These are phyloP conservation scores for Ctenomys sociabilis DNA, from an alignment of 2,113 vertebrate genomes.

Conservation along the genomic window DNA sequence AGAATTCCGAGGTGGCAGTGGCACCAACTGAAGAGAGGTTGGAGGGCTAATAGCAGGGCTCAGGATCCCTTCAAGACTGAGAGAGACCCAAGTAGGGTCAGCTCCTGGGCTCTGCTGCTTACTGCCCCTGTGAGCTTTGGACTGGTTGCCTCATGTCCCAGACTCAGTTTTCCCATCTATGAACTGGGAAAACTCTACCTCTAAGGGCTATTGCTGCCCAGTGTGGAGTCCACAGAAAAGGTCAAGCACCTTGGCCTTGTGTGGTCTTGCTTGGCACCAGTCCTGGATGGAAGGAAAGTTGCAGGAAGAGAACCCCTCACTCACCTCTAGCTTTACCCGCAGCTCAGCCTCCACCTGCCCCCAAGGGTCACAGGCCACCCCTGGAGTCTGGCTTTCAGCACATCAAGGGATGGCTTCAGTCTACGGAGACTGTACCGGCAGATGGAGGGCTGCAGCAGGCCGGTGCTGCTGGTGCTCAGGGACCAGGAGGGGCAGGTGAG, in stretches of 20 bases:
- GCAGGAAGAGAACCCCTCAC: rapidly evolving
- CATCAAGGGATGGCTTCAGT: slow-evolving; percentile 84
- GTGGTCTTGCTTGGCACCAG: background rate
- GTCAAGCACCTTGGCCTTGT: background rate
- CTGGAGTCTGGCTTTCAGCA: slow-evolving; percentile 85
- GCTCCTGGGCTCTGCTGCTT: slow-evolving; percentile 16
- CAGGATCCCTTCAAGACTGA: background rate
- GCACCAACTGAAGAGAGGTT: background rate
- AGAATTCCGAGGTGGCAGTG: background rate
- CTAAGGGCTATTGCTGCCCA: background rate
- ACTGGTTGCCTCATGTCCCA: background rate
- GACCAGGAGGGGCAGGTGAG: slow-evolving; percentile 85
- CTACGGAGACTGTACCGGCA: slow-evolving; percentile 86
- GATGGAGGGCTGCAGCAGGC: slow-evolving; percentile 80
- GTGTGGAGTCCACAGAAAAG: background rate
- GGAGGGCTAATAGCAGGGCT: background rate
- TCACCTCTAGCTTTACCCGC: slow-evolving; percentile 53
- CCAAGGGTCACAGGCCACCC: slow-evolving; percentile 64
- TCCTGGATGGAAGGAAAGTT: too few species aligned
- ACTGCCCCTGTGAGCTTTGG: background rate
- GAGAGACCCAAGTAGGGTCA: background rate
- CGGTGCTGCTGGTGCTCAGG: slow-evolving; percentile 82
- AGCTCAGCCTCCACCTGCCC: slow-evolving; percentile 84
- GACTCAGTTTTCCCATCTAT: background rate
- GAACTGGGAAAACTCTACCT: background rate